Evolutionary conservation across 1,140 invertebrate genomes (phyloP), one percentile per base, ranked within the genome.

Genomic region (Riptortus pedestris): DNA sequence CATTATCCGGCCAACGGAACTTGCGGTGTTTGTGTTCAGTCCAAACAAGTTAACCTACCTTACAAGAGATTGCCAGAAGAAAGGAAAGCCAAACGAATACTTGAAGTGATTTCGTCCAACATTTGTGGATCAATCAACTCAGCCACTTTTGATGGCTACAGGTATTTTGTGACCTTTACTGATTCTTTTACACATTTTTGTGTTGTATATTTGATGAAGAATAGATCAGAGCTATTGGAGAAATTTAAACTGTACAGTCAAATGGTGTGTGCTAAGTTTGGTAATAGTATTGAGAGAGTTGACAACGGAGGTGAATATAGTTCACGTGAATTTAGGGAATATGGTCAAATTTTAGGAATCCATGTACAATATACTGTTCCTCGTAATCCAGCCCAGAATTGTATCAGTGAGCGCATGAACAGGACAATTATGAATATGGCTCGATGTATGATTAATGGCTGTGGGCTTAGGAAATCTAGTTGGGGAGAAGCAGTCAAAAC

Each of bases 161-260:
- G 63, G 7, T 77, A 76, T 59, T 68, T 76, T 65, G 28, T 77
- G 12, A 70, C 68, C n/a, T n/a, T n/a, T 26, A 71, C 73, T 45
- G 75, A 77, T 66, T 73, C 77, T 58, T 71, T 59, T 45, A 71
- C 72, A 0, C 69, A 72, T 45, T 74, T 72, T 60, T 70, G 71
- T 64, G 71, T 69, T 64, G 69, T 75, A n/a, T 72, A 73, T 62
- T 68, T 77, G 55, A 55, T 79, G n/a, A 73, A 72, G 45, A 67
- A 69, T 1, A 79, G 78, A 69, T 69, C 57, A 58, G 69, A 75
- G 28, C 73, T 75, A 1, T 67, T 73, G 12, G 48, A 72, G 11
- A 70, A 70, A 65, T 74, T 76, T 43, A 68, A 70, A 64, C 62
- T 74, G 45, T 74, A 72, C 61, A 71, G 70, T 68, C 62, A 14